A percentile compares a stretch with the other conserved stretches of the same genome.
Evolutionary conservation across 2,113 vertebrate species (phyloP).

Genomic region (Larimichthys crocea): DNA sequence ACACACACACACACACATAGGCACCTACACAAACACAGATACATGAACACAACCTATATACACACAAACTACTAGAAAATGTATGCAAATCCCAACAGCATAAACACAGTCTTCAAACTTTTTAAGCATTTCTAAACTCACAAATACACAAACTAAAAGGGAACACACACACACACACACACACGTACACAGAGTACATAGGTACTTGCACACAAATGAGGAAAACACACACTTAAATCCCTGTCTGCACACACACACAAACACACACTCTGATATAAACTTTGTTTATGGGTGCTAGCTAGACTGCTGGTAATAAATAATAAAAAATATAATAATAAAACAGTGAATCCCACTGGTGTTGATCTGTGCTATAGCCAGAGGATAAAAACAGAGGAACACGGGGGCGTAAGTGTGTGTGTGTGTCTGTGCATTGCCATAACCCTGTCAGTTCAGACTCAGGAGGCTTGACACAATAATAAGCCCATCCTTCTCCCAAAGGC

Average conservation of each 20-base stretch:
- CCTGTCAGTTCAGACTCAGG: constrained; percentile 47
- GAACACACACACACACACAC: background rate
- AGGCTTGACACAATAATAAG: constrained; percentile 62
- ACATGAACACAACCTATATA: background rate
- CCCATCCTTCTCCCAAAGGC: constrained; percentile 45
- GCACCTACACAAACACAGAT: background rate
- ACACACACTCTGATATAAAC: constrained; percentile 28
- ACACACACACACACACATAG: background rate
- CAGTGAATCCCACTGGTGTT: constrained; percentile 23
- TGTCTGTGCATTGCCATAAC: constrained; percentile 41
- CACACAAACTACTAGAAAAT: background rate
- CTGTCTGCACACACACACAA: background rate
- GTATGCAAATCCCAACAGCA: constrained; percentile 24
- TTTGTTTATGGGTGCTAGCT: constrained; percentile 35
- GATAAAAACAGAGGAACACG: constrained; percentile 21
- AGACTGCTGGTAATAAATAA: constrained; percentile 41
- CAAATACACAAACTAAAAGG: background rate
- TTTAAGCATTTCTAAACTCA: background rate
- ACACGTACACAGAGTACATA: background rate
- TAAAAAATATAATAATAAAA: constrained; percentile 41
- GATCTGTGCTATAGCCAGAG: constrained; percentile 43
- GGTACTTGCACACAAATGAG: background rate
- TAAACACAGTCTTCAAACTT: constrained; percentile 9
- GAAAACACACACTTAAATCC: background rate
- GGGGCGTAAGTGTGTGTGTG: background rate